These are phyloP conservation scores for Chloebia gouldiae DNA, from an alignment of 2,113 vertebrate genomes.

Conservation along the genomic window DNA sequence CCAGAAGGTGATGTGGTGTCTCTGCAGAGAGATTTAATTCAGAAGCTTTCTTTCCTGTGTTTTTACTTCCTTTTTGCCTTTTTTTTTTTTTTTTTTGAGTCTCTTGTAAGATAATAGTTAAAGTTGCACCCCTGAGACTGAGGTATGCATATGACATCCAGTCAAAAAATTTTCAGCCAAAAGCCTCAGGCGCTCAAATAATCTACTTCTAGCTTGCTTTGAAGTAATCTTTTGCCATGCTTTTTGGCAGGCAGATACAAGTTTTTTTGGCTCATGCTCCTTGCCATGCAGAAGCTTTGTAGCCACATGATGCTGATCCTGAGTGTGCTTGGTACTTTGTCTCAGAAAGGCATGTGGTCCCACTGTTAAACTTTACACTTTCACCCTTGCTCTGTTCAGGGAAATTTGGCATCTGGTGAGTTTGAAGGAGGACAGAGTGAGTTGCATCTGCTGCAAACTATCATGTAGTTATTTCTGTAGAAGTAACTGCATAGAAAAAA, in stretches of 20 bases:
- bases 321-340: not conserved
- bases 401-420: not conserved
- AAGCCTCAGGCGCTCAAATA: not conserved
- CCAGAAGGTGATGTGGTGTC: not conserved
- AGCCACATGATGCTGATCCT: not conserved
- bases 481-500: not conserved
- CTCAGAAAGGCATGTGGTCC: not conserved
- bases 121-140: not conserved
- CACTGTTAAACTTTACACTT: not conserved
- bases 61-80: not conserved
- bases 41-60: not conserved
- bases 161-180: not conserved
- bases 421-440: not conserved
- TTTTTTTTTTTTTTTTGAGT: not conserved
- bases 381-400: not conserved
- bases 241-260: not conserved
- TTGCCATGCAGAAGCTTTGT: conserved; percentile 6
- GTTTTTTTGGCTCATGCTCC: not conserved
- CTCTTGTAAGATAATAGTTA: not conserved
- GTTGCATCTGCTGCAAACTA: not conserved
- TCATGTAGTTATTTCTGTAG: not conserved
- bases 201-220: not conserved
- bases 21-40: not conserved
- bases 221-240: not conserved
- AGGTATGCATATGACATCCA: not conserved